phyloP scores from a whole-genome alignment of 2,888 invertebrate genomes.

The Drosophila limbata region DNA sequence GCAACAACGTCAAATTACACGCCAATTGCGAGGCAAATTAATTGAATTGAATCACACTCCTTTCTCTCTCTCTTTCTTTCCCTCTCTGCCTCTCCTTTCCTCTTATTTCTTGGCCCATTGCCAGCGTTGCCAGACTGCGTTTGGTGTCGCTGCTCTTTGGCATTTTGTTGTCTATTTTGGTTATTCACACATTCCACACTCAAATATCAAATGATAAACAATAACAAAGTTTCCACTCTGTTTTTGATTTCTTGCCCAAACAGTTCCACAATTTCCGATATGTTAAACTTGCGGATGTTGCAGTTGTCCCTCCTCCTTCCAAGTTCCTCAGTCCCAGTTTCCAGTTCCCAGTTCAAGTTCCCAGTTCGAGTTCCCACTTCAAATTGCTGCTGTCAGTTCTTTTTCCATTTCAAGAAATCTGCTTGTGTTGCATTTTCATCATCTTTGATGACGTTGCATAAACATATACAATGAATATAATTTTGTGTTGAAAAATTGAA shows the following conservation, averaged over 20 bases:
- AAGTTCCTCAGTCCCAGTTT: constrained; percentile 3
- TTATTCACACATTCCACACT: constrained; percentile 33
- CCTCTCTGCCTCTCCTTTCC: too few species aligned
- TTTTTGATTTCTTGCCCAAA: neutral
- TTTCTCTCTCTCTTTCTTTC: neutral
- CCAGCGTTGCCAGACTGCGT: constrained; percentile 43
- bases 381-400: constrained; percentile 12
- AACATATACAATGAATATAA: constrained; percentile 44
- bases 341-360: neutral
- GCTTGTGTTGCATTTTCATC: constrained; percentile 33
- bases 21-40: constrained; percentile 53
- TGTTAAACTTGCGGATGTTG: constrained; percentile 59
- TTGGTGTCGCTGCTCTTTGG: constrained; percentile 74
- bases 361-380: constrained; percentile 10
- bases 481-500: constrained; percentile 45
- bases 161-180: constrained; percentile 50
- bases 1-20: constrained; percentile 53
- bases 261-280: constrained; percentile 35
- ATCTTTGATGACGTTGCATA: constrained; percentile 49
- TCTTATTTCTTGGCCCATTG: constrained; percentile 35
- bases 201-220: constrained; percentile 40
- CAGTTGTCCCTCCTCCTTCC: neutral
- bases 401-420: constrained; percentile 27
- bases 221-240: constrained; percentile 12
- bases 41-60: constrained; percentile 44